Percentiles rank a stretch among this genome's conserved stretches.
Evolutionary conservation across 2,888 invertebrate species (phyloP).

Genomic region (Nephrotoma flavescens): DNA sequence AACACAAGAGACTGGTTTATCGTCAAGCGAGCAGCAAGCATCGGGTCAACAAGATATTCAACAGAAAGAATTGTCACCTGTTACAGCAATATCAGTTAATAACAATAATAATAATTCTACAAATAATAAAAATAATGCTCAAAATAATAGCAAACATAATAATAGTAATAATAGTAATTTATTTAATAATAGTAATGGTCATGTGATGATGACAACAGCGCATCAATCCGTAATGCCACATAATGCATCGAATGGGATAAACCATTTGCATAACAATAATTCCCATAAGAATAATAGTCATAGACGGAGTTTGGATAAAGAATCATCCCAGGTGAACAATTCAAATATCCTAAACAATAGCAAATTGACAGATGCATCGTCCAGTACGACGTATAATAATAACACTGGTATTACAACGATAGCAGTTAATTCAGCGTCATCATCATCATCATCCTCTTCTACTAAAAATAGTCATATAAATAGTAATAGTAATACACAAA

Average conservation of each 20-base stretch:
- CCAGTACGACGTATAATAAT: not conserved
- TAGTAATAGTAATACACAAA: not conserved
- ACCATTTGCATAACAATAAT: not conserved
- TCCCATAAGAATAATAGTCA: conserved; percentile 23
- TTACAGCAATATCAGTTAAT: conserved; percentile 11
- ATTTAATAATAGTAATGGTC: conserved; percentile 13
- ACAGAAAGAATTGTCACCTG: conserved; percentile 10
- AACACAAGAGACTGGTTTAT: conserved; percentile 14
- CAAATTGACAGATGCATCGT: not conserved
- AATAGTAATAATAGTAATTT: conserved; percentile 8
- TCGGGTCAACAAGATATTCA: conserved; percentile 12
- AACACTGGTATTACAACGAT: not conserved
- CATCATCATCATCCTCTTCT: conserved; percentile 5
- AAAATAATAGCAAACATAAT: conserved; percentile 15
- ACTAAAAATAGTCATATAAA: not conserved
- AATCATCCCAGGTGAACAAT: conserved; percentile 11
- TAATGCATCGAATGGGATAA: not conserved
- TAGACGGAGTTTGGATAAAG: conserved; percentile 25
- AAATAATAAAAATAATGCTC: conserved; percentile 18
- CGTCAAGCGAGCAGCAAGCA: conserved; percentile 9
- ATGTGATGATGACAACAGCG: conserved; percentile 10
- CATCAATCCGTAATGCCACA: not conserved
- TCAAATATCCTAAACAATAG: not conserved
- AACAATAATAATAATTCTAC: conserved; percentile 15
- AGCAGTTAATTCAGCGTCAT: conserved; percentile 3